Percentiles rank a stretch among this genome's conserved stretches.
These are phyloP conservation scores for Lethocerus indicus DNA, from an alignment of 1,140 invertebrate species.

Conservation along the genomic window DNA sequence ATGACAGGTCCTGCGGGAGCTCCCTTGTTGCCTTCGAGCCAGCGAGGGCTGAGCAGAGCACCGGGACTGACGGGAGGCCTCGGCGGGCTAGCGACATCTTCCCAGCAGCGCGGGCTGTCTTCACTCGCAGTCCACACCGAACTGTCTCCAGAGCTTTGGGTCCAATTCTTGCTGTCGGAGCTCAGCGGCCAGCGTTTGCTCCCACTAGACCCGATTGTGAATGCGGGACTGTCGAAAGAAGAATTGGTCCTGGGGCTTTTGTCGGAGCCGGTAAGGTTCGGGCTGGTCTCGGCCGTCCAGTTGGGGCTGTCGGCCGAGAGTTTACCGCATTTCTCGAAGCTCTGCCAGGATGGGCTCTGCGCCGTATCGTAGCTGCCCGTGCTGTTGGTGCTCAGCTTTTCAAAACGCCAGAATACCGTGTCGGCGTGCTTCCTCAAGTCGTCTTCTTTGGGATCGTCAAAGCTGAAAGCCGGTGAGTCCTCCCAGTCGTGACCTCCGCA, in stretches of 20 bases:
- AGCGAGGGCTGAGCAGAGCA: no score
- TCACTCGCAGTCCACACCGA: conserved; percentile 12
- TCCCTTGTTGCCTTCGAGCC: conserved; percentile 2
- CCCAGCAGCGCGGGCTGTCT: conserved; percentile 9
- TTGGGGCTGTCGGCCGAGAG: no score
- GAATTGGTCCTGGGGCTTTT: conserved; percentile 13
- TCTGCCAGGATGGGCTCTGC: conserved; percentile 4
- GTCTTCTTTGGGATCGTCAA: no score
- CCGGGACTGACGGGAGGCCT: no score
- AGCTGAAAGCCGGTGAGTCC: no score
- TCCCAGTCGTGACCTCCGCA: no score
- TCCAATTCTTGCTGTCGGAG: conserved; percentile 11
- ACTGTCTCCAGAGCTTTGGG: conserved; percentile 14
- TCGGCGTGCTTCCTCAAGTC: no score
- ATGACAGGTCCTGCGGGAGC: conserved; percentile 46
- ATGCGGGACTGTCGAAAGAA: conserved; percentile 11
- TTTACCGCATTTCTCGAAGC: no score
- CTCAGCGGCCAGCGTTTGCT: conserved; percentile 4
- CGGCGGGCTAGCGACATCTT: no score
- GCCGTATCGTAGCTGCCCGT: conserved; percentile 12
- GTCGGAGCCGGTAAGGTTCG: conserved; percentile 12
- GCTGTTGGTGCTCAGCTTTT: conserved; percentile 9
- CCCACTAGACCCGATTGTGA: conserved; percentile 10
- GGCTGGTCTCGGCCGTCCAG: conserved; percentile 5
- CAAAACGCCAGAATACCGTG: conserved; percentile 8